Evolutionary conservation across 2,797 vertebrate species (phyloP).

Genomic region (Anisognathus igniventris): DNA sequence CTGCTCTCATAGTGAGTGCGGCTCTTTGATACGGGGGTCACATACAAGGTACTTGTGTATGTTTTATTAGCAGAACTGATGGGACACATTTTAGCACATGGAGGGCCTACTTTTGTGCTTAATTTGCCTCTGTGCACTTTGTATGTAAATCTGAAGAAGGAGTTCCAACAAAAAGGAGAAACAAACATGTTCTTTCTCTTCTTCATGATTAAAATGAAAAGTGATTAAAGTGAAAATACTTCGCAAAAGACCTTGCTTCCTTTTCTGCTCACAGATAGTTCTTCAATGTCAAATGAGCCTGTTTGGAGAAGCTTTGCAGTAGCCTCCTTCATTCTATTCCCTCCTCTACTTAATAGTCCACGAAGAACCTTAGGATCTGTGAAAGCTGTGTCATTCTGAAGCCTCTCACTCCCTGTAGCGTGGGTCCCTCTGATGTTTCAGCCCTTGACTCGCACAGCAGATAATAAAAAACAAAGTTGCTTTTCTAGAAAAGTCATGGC

Average conservation of each 20-base stretch:
- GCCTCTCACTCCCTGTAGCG: accelerated
- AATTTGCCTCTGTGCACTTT: not conserved
- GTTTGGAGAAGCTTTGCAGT: not conserved
- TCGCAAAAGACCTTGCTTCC: not conserved
- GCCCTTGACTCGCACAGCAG: not conserved
- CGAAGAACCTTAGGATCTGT: not conserved
- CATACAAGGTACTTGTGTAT: accelerated
- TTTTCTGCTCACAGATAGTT: not conserved
- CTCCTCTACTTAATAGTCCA: not conserved
- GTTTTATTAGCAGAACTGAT: not conserved
- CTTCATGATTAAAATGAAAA: not conserved
- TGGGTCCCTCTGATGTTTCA: not conserved
- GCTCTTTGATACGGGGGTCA: not conserved
- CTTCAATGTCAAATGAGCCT: not conserved
- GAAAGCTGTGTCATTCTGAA: not conserved
- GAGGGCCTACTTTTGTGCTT: not conserved
- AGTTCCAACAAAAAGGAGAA: not conserved
- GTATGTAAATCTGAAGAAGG: not conserved
- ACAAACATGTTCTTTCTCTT: not conserved
- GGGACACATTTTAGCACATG: not conserved
- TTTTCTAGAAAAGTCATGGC: not conserved
- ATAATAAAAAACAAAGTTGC: not conserved
- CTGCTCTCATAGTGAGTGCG: not conserved
- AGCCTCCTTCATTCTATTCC: not conserved
- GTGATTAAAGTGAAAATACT: not conserved